Evolutionary conservation across 2,888 invertebrate species (phyloP).

Genomic region (Gerris lacustris): DNA sequence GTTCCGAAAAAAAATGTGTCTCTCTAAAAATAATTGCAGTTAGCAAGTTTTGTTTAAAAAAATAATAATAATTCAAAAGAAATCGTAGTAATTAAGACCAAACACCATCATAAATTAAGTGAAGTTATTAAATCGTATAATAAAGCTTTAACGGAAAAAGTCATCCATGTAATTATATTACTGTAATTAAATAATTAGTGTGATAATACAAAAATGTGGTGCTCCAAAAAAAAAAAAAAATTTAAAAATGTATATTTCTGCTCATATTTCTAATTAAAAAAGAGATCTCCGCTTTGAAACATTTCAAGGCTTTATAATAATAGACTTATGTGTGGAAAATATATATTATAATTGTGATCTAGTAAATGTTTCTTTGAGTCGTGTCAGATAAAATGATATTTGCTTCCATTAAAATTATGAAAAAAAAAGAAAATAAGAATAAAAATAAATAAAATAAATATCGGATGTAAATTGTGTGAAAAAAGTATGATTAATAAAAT

Average conservation of each 20-base stretch:
- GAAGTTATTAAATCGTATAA: not conserved
- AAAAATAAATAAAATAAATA: not conserved
- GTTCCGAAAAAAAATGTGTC: constrained; percentile 18
- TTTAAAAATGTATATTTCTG: constrained; percentile 17
- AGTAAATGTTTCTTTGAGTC: not conserved
- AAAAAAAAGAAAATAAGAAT: not conserved
- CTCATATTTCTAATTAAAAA: constrained; percentile 20
- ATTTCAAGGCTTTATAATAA: constrained; percentile 23
- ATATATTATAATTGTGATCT: constrained; percentile 20
- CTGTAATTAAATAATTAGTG: constrained; percentile 26
- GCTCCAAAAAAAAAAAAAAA: constrained; percentile 25
- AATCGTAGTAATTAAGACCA: constrained; percentile 25
- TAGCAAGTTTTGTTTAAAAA: constrained; percentile 22
- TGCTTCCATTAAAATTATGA: not conserved
- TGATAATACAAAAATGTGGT: constrained; percentile 27
- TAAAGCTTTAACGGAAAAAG: constrained; percentile 22
- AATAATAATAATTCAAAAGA: constrained; percentile 12
- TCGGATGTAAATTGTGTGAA: no score
- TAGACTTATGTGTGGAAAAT: constrained; percentile 20
- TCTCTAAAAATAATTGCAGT: constrained; percentile 19
- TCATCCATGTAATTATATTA: constrained; percentile 18
- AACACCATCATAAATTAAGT: constrained; percentile 20
- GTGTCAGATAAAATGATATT: constrained; percentile 3
- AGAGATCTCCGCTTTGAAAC: constrained; percentile 9
- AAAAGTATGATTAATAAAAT: no score